Base-by-base conservation (phyloP, 1,140 invertebrate species). In the Delia radicum region DNA sequence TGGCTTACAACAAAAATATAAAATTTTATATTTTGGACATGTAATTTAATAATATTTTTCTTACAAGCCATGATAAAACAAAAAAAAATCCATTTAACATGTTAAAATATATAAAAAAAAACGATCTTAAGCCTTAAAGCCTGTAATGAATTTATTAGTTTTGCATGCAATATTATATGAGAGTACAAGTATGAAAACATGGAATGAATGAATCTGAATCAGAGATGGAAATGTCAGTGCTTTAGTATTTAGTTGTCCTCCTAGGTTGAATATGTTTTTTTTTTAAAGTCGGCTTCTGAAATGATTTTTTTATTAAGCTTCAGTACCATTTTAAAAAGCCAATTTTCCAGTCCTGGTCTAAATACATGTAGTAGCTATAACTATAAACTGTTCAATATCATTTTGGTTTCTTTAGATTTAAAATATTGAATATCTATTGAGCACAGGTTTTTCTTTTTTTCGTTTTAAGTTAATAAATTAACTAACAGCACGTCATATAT, bases 131-230 rank as follows among this genome's bases (percentile, higher is more conserved):
- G 62, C 27, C 27, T 29, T 21, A 65, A 29, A 65, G 62, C 15
- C 48, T 65, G 37, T 65, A 65, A 65, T 65, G 62, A 65, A 65
- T 65, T 65, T 27, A 65, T 65, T 65, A 65, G 62, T 65, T 65
- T 65, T 65, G 62, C 62, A 28, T 65, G 62, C 62, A 61, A 48
- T 63, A 63, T 27, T 55, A 55, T 21, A 55, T n/a, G n/a, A n/a
- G n/a, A n/a, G n/a, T n/a, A n/a, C n/a, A n/a, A n/a, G 31, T 4
- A 33, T 5, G 10, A 33, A 33, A 42, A 42, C 37, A 42, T 42
- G 37, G n/a, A 15, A 15, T 42, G 37, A 42, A 42, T 42, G 37
- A 42, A 42, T 1, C 12, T 15, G 13, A 42, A 42, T 42, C 37
- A n/a, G n/a, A n/a, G n/a, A n/a, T n/a, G n/a, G n/a, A n/a, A n/a